Evolutionary conservation across 2,113 vertebrate genomes (phyloP).

Genomic region (Colaptes auratus): DNA sequence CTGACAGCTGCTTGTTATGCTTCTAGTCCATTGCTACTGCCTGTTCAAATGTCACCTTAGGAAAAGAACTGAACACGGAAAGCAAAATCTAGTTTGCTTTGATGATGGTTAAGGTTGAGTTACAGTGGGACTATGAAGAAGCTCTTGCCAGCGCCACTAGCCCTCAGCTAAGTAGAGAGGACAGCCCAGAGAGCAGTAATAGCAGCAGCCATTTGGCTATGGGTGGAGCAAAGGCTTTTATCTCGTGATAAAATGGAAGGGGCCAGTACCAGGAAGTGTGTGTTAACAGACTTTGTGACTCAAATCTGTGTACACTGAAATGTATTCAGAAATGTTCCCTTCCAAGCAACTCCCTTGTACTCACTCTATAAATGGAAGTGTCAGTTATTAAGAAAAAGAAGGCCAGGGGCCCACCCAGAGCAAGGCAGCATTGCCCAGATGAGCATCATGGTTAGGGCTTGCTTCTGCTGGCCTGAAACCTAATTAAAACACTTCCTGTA

Average conservation of each 20-base stretch:
- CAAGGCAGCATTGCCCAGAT: background rate
- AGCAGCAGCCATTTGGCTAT: background rate
- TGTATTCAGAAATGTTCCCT: background rate
- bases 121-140: background rate
- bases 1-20: background rate
- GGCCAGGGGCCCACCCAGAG: background rate
- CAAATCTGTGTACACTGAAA: constrained; percentile 44
- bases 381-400: background rate
- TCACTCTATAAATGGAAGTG: constrained; percentile 23
- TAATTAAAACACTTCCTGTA: background rate
- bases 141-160: background rate
- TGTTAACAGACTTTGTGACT: constrained; percentile 44
- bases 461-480: background rate
- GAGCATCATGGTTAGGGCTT: background rate
- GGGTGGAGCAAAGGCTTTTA: constrained; percentile 44
- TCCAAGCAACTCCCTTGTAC: constrained; percentile 8
- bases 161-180: background rate
- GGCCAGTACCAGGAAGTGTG: constrained; percentile 47
- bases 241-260: constrained; percentile 40
- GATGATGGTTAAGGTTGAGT: background rate
- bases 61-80: background rate
- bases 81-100: background rate
- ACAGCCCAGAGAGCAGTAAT: background rate
- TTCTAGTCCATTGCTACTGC: background rate
- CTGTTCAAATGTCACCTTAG: background rate